Conservation (phyloP, 2,797 vertebrate genomes). For the Amblyopsis hoosieri region DNA sequence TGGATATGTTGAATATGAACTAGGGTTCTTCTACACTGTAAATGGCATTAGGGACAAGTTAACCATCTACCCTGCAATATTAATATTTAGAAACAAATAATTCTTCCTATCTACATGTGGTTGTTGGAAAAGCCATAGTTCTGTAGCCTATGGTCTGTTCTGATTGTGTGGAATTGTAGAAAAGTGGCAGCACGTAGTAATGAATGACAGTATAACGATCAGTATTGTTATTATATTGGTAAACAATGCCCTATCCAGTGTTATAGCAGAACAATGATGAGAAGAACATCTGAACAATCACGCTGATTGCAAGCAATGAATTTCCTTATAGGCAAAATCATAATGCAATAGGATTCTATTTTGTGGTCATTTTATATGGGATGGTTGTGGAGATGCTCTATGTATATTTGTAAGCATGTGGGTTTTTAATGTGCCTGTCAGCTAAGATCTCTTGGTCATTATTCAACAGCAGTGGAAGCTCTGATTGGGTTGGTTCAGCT, state of each 20-base stretch:
- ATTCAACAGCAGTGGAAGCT: no score
- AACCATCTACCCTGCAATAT: conserved; percentile 3
- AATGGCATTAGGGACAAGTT: neutral
- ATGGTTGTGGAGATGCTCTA: neutral
- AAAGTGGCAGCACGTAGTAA: conserved; percentile 21
- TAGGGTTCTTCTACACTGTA: no score
- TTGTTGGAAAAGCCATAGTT: conserved; percentile 17
- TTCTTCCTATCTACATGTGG: conserved; percentile 9
- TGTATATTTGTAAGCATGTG: neutral
- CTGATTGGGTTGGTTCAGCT: no score
- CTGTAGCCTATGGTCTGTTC: conserved; percentile 20
- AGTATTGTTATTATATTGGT: conserved; percentile 16
- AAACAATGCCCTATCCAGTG: conserved; percentile 41
- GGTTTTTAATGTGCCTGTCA: neutral
- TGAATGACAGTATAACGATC: neutral
- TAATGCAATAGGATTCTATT: neutral
- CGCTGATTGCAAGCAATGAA: neutral
- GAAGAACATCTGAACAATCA: conserved; percentile 16
- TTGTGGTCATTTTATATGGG: neutral
- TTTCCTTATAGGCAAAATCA: neutral
- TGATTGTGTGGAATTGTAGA: conserved; percentile 17
- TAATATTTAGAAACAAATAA: conserved; percentile 17
- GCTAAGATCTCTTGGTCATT: no score
- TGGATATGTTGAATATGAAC: no score
- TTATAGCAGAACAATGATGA: conserved; percentile 24